Base-by-base conservation (phyloP, 2,113 vertebrate genomes). In the Rhea pennata region DNA sequence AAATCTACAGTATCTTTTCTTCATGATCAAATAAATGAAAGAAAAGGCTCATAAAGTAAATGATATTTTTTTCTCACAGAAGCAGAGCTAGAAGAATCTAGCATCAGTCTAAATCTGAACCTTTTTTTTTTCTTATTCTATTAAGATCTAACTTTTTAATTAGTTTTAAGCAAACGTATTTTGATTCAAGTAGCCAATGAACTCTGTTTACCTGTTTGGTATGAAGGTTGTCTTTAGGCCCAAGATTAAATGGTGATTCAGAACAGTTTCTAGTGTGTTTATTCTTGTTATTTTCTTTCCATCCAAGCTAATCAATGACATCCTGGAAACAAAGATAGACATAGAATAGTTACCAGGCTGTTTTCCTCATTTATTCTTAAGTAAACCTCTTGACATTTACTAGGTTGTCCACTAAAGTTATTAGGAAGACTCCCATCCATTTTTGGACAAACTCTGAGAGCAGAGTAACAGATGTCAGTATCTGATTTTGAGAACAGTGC, bases 1-100 rank as follows among this genome's bases (percentile, higher is more conserved):
- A 94, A 96, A 95, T 97, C 84, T 88, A 10, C 72, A 72, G 39
- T 88, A 84, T 95, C 91, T 93, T 84, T 81, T 88, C 61, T 85
- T 87, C 72, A 10, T 51, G 46, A 91, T 92, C 89, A 92, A 95
- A 31, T 76, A 95, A 92, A 36, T 64, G 33, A 91, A 93, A 91
- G 44, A 94, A 96, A 82, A 91, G 24, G 14, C 84, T 93, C 67
- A 83, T n/a, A 92, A 91, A 92, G 64, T 85, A 88, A 67, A 64
- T 54, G 40, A 77, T 89, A 78, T 89, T 95, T 96, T 94, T 51
- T 15, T 93, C 84, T 66, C 67, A 44, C 40, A 87, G 40, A 91
- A 91, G 62, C 27, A 76, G 77, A 92, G 40, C 44, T 79, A 12
- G 33, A 91, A 91, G 15, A 84, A 79, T 82, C 88, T 64, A 17